A percentile compares a stretch with the other conserved stretches of the same genome.
Conservation (phyloP, 2,888 invertebrate species). For the Cistogaster globosa region DNA sequence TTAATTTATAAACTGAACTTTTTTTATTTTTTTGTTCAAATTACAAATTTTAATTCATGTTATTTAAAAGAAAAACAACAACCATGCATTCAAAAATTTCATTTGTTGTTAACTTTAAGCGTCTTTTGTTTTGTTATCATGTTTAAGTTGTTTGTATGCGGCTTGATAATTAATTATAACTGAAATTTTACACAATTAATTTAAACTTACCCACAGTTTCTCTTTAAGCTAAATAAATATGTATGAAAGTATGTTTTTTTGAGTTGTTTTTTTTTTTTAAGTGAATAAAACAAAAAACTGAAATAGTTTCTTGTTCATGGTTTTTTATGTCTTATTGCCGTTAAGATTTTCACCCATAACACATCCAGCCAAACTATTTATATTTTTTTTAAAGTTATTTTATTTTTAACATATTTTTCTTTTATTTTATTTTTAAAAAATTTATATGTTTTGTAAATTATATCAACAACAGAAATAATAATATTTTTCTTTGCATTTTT, state of each 20-base stretch:
- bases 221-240: slow-evolving; percentile 62
- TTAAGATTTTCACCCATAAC: slow-evolving; percentile 60
- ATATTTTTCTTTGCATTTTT: slow-evolving; percentile 3
- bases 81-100: background rate
- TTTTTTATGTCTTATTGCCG: slow-evolving; percentile 12
- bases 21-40: no score
- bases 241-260: background rate
- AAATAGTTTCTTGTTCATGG: slow-evolving; percentile 5
- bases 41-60: no score
- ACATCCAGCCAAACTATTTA: background rate
- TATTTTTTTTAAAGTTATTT: slow-evolving; percentile 28
- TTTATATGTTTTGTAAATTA: slow-evolving; percentile 64
- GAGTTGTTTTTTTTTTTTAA: slow-evolving; percentile 11
- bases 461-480: slow-evolving; percentile 55
- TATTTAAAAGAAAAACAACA: no score
- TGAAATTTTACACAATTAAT: slow-evolving; percentile 56
- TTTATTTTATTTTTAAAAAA: slow-evolving; percentile 24
- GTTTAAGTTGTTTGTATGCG: background rate
- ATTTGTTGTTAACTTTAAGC: background rate
- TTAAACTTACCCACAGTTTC: slow-evolving; percentile 75
- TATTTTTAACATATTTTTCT: slow-evolving; percentile 49
- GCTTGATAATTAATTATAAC: slow-evolving; percentile 57
- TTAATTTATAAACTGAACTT: no score
- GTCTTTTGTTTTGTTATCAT: slow-evolving; percentile 18
- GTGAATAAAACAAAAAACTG: background rate